Percentiles rank a stretch among this genome's conserved stretches.
Conservation (phyloP, 1,140 invertebrate species). For the Drosophila ananassae region DNA sequence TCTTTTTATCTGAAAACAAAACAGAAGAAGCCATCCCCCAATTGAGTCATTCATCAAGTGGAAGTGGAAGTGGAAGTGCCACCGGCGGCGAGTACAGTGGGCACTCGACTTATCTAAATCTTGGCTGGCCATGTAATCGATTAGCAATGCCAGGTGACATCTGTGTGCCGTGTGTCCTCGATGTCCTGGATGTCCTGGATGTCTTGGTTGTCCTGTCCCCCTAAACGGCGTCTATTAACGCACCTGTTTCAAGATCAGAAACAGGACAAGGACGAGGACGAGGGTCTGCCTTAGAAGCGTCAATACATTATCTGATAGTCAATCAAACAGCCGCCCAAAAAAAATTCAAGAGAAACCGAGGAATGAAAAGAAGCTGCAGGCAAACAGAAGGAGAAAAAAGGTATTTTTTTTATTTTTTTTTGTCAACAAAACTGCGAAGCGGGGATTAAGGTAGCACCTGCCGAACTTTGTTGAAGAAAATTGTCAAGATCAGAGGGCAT, state of each 20-base stretch:
- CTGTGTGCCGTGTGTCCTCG: slow-evolving; percentile 7
- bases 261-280: background rate
- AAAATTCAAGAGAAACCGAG: background rate
- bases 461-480: slow-evolving; percentile 18
- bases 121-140: slow-evolving; percentile 45
- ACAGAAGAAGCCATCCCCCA: background rate
- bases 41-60: slow-evolving; percentile 5
- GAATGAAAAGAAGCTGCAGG: slow-evolving; percentile 14
- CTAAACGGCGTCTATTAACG: slow-evolving; percentile 59
- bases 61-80: background rate
- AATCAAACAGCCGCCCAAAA: slow-evolving; percentile 57
- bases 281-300: slow-evolving; percentile 58
- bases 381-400: slow-evolving; percentile 31
- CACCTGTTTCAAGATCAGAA: slow-evolving; percentile 35
- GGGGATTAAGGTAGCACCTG: slow-evolving; percentile 81
- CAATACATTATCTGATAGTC: slow-evolving; percentile 66
- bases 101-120: slow-evolving; percentile 38
- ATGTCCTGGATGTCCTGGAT: background rate
- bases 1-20: background rate
- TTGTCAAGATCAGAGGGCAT: slow-evolving; percentile 7
- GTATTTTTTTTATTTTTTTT: background rate
- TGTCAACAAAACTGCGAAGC: slow-evolving; percentile 60
- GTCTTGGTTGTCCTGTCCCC: background rate
- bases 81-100: slow-evolving; percentile 3
- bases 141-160: slow-evolving; percentile 43